Conservation (phyloP, 2,113 vertebrate species). For the Carlito syrichta region DNA sequence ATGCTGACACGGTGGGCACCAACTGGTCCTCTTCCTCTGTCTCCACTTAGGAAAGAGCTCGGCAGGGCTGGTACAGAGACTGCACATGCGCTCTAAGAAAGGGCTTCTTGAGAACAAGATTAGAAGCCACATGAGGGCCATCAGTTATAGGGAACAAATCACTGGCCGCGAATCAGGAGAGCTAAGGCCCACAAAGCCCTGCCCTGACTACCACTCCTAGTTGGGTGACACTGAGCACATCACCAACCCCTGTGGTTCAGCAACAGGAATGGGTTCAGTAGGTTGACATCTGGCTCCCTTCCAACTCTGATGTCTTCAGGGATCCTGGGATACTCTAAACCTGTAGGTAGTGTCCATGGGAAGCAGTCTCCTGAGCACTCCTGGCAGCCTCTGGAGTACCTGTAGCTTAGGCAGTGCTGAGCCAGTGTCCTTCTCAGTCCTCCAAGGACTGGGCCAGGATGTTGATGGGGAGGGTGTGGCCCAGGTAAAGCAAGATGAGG, state of each 20-base stretch:
- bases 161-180: background rate
- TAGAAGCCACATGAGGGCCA: background rate
- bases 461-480: background rate
- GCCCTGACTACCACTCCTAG: background rate
- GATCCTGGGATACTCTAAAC: background rate
- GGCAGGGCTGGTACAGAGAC: background rate
- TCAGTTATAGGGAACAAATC: background rate
- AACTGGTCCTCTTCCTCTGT: background rate
- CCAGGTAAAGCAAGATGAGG: background rate
- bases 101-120: background rate
- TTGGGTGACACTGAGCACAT: background rate
- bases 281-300: background rate
- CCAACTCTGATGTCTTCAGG: background rate
- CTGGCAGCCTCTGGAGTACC: background rate
- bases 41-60: background rate
- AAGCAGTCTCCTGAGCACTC: background rate
- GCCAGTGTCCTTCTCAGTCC: background rate
- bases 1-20: background rate
- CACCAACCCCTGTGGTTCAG: background rate
- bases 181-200: background rate
- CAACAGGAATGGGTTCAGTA: background rate
- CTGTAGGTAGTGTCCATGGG: background rate
- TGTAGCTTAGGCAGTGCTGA: background rate
- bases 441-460: accelerated
- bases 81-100: background rate